phyloP scores from a whole-genome alignment of 2,113 vertebrate genomes.

The Ia io region DNA sequence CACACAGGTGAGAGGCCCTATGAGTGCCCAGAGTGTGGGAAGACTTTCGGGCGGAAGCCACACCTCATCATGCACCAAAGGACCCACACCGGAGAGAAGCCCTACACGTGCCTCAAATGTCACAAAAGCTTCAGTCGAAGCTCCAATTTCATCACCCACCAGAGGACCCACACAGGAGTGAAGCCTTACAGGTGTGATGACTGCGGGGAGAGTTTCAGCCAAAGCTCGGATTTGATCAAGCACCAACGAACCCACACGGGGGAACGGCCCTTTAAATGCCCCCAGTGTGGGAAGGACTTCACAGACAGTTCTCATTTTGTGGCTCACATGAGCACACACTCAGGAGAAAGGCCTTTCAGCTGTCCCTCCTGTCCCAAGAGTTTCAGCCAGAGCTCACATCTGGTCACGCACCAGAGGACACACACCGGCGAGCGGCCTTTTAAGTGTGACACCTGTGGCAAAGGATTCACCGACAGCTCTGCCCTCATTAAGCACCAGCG shows the following conservation, averaged over 20 bases:
- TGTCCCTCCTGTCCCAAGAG: conserved; percentile 63
- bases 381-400: conserved; percentile 66
- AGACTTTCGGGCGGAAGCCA: conserved; percentile 26
- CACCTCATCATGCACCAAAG: conserved; percentile 53
- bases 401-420: conserved; percentile 64
- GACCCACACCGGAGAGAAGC: conserved; percentile 50
- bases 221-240: conserved; percentile 48
- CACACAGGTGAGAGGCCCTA: conserved; percentile 14
- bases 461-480: conserved; percentile 62
- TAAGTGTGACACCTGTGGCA: conserved; percentile 52
- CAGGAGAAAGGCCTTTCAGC: conserved; percentile 65
- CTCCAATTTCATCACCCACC: conserved; percentile 53
- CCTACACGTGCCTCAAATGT: conserved; percentile 24
- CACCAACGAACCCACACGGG: conserved; percentile 10
- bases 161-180: conserved; percentile 34
- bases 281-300: conserved; percentile 48
- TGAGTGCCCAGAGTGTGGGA: neutral
- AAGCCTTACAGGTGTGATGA: conserved; percentile 27
- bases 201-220: conserved; percentile 47
- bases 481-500: conserved; percentile 62
- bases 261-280: conserved; percentile 64
- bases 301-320: conserved; percentile 59
- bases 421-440: conserved; percentile 67
- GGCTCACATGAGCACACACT: conserved; percentile 63
- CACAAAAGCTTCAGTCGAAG: conserved; percentile 48